Conservation (phyloP, 2,888 invertebrate species). For the Loripinus fragilis region DNA sequence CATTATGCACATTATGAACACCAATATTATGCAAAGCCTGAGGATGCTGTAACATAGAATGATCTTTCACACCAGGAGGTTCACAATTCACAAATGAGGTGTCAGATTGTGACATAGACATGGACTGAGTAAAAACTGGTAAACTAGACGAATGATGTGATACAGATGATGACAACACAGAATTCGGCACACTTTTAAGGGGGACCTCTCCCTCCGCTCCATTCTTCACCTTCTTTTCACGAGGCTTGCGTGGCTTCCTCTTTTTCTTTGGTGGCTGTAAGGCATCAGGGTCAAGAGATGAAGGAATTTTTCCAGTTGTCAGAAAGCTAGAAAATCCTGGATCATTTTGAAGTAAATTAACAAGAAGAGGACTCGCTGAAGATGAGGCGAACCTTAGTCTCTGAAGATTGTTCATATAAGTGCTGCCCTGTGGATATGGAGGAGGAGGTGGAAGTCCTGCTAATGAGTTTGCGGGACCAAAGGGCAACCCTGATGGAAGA, state of each 20-base stretch:
- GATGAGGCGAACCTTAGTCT: slow-evolving; percentile 72
- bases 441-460: slow-evolving; percentile 76
- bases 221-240: slow-evolving; percentile 61
- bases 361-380: slow-evolving; percentile 92
- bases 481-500: slow-evolving; percentile 47
- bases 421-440: slow-evolving; percentile 71
- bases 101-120: slow-evolving; percentile 15
- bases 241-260: slow-evolving; percentile 71
- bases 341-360: slow-evolving; percentile 95
- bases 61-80: slow-evolving; percentile 39
- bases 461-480: slow-evolving; percentile 41
- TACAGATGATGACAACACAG: slow-evolving; percentile 45
- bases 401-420: slow-evolving; percentile 73
- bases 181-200: slow-evolving; percentile 62
- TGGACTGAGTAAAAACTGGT: slow-evolving; percentile 18
- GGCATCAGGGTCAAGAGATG: slow-evolving; percentile 58
- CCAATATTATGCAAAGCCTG: slow-evolving; percentile 56
- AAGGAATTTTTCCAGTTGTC: slow-evolving; percentile 68
- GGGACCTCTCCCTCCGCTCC: slow-evolving; percentile 54
- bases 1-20: slow-evolving; percentile 39
- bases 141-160: slow-evolving; percentile 19
- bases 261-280: slow-evolving; percentile 69
- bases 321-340: slow-evolving; percentile 69
- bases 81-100: slow-evolving; percentile 38
- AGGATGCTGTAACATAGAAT: slow-evolving; percentile 46